phyloP scores from a whole-genome alignment of 2,888 invertebrate genomes.

The Villa cingulata region DNA sequence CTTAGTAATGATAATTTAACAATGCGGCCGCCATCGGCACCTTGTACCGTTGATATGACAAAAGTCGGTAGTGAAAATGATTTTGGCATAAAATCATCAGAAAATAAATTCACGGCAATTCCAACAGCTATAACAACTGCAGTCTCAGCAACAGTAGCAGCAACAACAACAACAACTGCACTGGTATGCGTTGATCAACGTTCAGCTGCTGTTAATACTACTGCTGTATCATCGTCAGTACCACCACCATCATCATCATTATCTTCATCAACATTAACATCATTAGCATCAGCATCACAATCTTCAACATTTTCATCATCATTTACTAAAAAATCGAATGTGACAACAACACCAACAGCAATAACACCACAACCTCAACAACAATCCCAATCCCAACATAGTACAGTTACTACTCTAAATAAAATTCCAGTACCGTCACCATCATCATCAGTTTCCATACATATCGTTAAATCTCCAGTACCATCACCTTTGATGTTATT shows the following conservation, averaged over 20 bases:
- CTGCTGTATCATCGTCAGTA: neutral
- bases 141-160: slow-evolving; percentile 21
- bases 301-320: too few relatives aligned
- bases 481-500: slow-evolving; percentile 52
- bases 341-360: slow-evolving; percentile 1
- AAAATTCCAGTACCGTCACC: slow-evolving; percentile 8
- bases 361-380: slow-evolving; percentile 5
- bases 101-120: too few relatives aligned
- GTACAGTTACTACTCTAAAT: neutral
- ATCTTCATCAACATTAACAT: neutral
- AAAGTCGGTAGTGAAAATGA: slow-evolving; percentile 6
- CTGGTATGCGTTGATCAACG: slow-evolving; percentile 12
- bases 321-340: neutral
- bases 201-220: too few relatives aligned
- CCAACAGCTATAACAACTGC: slow-evolving; percentile 15
- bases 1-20: slow-evolving; percentile 3
- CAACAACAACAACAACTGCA: slow-evolving; percentile 23
- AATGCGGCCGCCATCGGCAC: slow-evolving; percentile 14
- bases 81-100: too few relatives aligned
- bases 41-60: slow-evolving; percentile 9
- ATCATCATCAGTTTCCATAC: slow-evolving; percentile 53
- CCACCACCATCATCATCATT: neutral
- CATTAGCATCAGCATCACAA: neutral
- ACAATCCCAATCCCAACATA: slow-evolving; percentile 7
- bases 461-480: slow-evolving; percentile 64